Base-by-base conservation (phyloP, 1,140 invertebrate species). In the Rhyzopertha dominica region DNA sequence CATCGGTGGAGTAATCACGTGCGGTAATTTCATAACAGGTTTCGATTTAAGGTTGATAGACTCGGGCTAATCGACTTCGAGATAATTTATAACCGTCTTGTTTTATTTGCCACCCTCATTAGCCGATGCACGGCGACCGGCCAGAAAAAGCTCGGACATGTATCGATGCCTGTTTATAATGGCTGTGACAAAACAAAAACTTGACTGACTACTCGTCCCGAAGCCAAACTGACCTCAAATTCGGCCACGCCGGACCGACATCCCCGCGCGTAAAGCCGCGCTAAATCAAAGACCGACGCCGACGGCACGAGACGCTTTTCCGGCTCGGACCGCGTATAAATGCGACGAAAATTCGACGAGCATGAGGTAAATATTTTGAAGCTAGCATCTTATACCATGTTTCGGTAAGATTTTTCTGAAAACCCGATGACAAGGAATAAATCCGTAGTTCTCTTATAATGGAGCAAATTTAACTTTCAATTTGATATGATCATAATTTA, bases 21-120 rank as follows among this genome's bases (percentile, higher is more conserved):
- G 39, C 51, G 47, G 53, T 61, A 60, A 62, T 62, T 62, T 62
- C 58, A 59, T 62, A 62, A 62, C 60, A 57, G 60, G 60, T 62
- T 62, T 61, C 49, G 58, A 61, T 62, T 61, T 60, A 59, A 55
- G 47, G 54, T 58, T 57, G 60, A 62, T 62, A 59, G 60, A 59
- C 50, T 59, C 44, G 50, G 47, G 43, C 58, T 62, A 60, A 62
- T 61, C 58, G 54, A 57, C 54, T 56, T 32, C 39, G 38, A 59
- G 53, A 60, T 63, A 59, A 61, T 63, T 63, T 63, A 61, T 58
- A 56, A 60, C 47, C 45, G 51, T 59, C 48, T 61, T 61, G 61
- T 53, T 63, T 58, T 63, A 55, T 63, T 63, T 63, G 54, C 61
- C 59, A 63, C 56, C 57, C 57, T 61, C 57, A 61, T 57, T 61